phyloP scores from a whole-genome alignment of 2,888 invertebrate genomes.

The Ligdia adustata region DNA sequence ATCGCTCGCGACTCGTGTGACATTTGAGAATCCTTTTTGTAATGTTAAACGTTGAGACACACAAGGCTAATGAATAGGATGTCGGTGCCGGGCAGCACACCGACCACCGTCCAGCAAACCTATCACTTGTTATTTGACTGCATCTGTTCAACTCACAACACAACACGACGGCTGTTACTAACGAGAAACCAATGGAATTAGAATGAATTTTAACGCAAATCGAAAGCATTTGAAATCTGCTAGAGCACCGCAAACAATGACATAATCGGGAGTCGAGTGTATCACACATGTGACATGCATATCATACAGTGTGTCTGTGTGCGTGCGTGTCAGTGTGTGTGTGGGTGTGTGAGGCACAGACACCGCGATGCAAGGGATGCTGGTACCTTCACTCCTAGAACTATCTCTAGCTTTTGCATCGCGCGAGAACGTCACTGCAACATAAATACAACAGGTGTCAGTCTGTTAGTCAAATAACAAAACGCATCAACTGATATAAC shows the following conservation, averaged over 20 bases:
- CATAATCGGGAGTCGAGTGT: conserved; percentile 10
- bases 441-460: conserved; percentile 61
- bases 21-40: no score
- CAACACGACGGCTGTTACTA: conserved; percentile 7
- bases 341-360: conserved; percentile 24
- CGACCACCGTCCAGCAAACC: no score
- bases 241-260: background rate
- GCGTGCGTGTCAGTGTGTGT: no score
- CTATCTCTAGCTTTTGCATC: conserved; percentile 64
- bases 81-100: no score
- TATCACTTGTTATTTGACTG: no score
- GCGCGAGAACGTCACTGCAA: conserved; percentile 77
- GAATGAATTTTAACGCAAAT: conserved; percentile 1
- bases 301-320: conserved; percentile 20
- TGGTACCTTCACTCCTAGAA: conserved; percentile 62
- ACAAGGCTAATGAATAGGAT: no score
- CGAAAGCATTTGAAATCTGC: background rate
- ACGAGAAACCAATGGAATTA: no score
- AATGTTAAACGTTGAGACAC: no score
- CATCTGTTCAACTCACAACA: conserved; percentile 8
- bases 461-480: no score
- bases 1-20: no score
- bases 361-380: conserved; percentile 36
- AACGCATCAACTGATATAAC: no score
- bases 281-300: conserved; percentile 16